A percentile compares a stretch with the other conserved stretches of the same genome.
Evolutionary conservation across 64 coral and sea anemone species (phyloP).

Genomic region (Pachyseris speciosa): DNA sequence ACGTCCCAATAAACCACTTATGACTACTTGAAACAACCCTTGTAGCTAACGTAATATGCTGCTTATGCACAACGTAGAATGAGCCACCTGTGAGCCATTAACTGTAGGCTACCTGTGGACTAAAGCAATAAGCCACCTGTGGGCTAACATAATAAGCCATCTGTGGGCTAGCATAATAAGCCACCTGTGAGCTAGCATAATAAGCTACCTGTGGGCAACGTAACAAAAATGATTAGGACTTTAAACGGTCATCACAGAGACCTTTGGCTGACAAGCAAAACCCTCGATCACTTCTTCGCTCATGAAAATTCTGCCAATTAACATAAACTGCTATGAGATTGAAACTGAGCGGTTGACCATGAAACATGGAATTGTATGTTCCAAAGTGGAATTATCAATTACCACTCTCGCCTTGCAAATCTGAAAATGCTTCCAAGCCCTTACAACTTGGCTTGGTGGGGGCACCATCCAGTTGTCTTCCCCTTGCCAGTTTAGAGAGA

Average conservation of each 20-base stretch:
- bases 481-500: background rate
- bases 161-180: background rate
- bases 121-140: too few species aligned
- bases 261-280: slow-evolving; percentile 11
- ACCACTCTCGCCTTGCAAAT: slow-evolving; percentile 6
- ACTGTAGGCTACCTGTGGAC: too few species aligned
- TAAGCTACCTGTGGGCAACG: background rate
- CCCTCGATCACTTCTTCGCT: background rate
- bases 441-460: background rate
- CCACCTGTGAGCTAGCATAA: background rate
- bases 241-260: background rate
- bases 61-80: too few species aligned
- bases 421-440: background rate
- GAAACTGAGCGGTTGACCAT: background rate
- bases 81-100: too few species aligned
- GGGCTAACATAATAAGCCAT: too few species aligned
- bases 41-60: too few species aligned
- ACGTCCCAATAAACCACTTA: too few species aligned
- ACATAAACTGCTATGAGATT: slow-evolving; percentile 28
- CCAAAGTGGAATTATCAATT: background rate
- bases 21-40: too few species aligned
- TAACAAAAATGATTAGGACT: background rate
- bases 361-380: background rate
- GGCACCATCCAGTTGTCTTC: slow-evolving; percentile 48
- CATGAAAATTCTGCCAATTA: background rate